A percentile compares a stretch with the other conserved stretches of the same genome.
Conservation (phyloP, 92 coral and sea anemone species). For the Heteractis magnifica region DNA sequence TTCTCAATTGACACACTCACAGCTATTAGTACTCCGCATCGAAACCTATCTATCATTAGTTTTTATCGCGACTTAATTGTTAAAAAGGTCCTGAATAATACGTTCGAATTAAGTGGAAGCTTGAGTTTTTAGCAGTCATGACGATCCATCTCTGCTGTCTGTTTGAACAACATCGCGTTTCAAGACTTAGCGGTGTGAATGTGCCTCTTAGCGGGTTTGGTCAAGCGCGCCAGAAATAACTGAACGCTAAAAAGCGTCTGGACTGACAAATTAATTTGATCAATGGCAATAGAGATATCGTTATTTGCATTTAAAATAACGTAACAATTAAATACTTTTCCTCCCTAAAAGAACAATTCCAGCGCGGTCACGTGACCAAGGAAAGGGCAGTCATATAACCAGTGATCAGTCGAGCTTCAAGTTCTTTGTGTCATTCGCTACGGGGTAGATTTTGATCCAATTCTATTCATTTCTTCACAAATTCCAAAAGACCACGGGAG, state of each 20-base stretch:
- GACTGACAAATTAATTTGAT: not conserved
- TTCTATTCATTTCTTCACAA: not conserved
- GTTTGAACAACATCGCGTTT: not conserved
- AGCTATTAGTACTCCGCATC: not conserved
- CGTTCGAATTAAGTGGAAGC: not conserved
- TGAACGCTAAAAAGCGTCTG: not conserved
- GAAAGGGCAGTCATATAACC: not conserved
- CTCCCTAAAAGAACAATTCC: not conserved
- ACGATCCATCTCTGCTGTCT: not conserved
- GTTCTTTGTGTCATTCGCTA: not conserved
- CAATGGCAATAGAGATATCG: not conserved
- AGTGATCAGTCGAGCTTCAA: not conserved
- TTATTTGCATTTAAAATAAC: not conserved
- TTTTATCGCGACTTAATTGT: not conserved
- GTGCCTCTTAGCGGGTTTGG: not conserved
- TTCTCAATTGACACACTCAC: not conserved
- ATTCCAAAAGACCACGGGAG: not conserved
- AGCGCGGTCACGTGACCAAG: not conserved
- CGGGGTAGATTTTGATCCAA: not conserved
- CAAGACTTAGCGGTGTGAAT: not conserved
- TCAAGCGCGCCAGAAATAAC: not conserved
- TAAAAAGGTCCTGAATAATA: not conserved
- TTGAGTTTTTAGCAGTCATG: too few species aligned
- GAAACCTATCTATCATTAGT: not conserved
- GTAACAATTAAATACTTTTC: not conserved